Percentiles rank a stretch among this genome's conserved stretches.
Conservation (phyloP, 2,113 vertebrate species). For the Hyperopisus bebe region DNA sequence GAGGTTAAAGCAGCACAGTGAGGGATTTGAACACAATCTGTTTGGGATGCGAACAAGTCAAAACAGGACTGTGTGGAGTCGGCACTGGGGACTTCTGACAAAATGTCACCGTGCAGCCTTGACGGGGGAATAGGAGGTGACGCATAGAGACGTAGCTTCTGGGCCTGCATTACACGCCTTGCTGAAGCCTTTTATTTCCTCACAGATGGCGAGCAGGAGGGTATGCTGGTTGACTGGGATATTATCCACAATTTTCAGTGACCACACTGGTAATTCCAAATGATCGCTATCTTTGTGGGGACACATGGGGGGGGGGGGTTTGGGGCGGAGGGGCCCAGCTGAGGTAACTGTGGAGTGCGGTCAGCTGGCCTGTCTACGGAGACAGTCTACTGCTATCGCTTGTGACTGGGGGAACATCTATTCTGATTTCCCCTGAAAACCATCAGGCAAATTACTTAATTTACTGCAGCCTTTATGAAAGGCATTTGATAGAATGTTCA, state of each 20-base stretch:
- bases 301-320: not conserved
- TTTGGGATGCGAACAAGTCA: not conserved
- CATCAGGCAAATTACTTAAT: not conserved
- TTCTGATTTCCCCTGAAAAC: not conserved
- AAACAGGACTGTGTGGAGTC: not conserved
- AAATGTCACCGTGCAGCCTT: not conserved
- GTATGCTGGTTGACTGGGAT: not conserved
- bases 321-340: not conserved
- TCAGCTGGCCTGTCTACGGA: not conserved
- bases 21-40: not conserved
- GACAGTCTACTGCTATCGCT: not conserved
- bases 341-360: not conserved
- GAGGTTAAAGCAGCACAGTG: not conserved
- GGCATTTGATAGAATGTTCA: not conserved
- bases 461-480: not conserved
- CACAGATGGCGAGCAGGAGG: not conserved
- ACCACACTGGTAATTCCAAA: not conserved
- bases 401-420: not conserved
- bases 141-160: not conserved
- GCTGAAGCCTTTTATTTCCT: constrained; percentile 10
- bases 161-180: constrained; percentile 15
- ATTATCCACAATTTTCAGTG: not conserved
- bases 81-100: not conserved
- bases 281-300: not conserved
- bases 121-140: not conserved